A percentile compares a stretch with the other conserved stretches of the same genome.
Conservation (phyloP, 2,797 vertebrate genomes). For the Microctenopoma lineatum region DNA sequence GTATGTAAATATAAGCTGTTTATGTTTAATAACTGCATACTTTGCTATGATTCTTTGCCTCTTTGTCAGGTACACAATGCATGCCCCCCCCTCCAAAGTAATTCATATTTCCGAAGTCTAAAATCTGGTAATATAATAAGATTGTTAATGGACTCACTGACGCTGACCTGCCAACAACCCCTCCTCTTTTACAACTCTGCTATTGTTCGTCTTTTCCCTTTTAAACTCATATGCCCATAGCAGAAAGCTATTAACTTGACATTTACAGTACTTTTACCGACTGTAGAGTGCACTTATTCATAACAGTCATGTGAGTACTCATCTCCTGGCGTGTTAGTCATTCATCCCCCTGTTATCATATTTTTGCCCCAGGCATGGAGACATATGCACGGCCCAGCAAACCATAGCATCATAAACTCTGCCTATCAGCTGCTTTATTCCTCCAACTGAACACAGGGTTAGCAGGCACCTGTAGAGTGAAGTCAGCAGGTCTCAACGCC, state of each 20-base stretch:
- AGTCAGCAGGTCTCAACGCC: slow-evolving; percentile 69
- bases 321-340: slow-evolving; percentile 72
- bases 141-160: slow-evolving; percentile 67
- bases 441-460: slow-evolving; percentile 50
- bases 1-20: slow-evolving; percentile 15
- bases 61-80: slow-evolving; percentile 17
- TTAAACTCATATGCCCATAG: slow-evolving; percentile 66
- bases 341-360: slow-evolving; percentile 69
- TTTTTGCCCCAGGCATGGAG: slow-evolving; percentile 71
- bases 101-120: slow-evolving; percentile 41
- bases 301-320: slow-evolving; percentile 74
- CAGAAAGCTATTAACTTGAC: slow-evolving; percentile 73
- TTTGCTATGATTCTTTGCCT: slow-evolving; percentile 13
- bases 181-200: slow-evolving; percentile 66
- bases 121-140: slow-evolving; percentile 27
- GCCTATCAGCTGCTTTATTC: slow-evolving; percentile 63
- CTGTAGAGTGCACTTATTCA: slow-evolving; percentile 79
- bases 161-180: slow-evolving; percentile 75
- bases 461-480: slow-evolving; percentile 73
- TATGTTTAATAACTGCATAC: slow-evolving; percentile 13
- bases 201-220: slow-evolving; percentile 81
- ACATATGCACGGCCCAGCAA: slow-evolving; percentile 64
- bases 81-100: slow-evolving; percentile 12
- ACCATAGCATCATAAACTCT: slow-evolving; percentile 72
- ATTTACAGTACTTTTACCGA: slow-evolving; percentile 80